Conservation (phyloP, 2,888 invertebrate genomes). For the Dolichopus griseipennis region DNA sequence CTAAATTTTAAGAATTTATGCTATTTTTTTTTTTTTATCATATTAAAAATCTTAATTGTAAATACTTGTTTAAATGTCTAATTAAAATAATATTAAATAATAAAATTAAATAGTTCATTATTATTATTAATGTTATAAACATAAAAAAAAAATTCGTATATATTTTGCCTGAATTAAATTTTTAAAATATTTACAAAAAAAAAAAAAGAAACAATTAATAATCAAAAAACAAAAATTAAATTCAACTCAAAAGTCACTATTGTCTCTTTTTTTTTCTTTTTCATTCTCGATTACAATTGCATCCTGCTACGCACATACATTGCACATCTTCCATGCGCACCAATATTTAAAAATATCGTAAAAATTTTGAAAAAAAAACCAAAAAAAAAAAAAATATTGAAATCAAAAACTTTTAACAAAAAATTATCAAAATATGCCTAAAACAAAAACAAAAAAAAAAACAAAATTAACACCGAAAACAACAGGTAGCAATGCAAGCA, state of each 20-base stretch:
- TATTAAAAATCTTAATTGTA: constrained; percentile 9
- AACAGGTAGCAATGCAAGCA: constrained; percentile 37
- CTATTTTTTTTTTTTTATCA: neutral
- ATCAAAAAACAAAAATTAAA: constrained; percentile 24
- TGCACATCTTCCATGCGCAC: constrained; percentile 6
- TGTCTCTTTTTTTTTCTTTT: constrained; percentile 46
- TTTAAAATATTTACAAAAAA: constrained; percentile 24
- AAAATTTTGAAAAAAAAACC: neutral
- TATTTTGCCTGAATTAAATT: constrained; percentile 14
- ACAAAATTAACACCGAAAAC: constrained; percentile 5
- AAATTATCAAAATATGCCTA: neutral
- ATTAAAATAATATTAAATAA: neutral
- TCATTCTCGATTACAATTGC: constrained; percentile 38
- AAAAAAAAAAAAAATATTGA: neutral
- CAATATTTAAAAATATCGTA: neutral
- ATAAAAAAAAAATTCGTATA: neutral
- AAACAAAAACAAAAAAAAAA: neutral
- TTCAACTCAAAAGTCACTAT: constrained; percentile 44
- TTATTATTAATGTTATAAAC: no score
- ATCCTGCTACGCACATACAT: constrained; percentile 4
- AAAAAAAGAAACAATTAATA: constrained; percentile 19
- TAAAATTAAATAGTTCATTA: neutral
- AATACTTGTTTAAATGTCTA: constrained; percentile 15
- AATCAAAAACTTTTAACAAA: no score
- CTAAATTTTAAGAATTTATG: neutral